Evolutionary conservation across 1,140 invertebrate genomes (phyloP).

Genomic region (Achatina immaculata): DNA sequence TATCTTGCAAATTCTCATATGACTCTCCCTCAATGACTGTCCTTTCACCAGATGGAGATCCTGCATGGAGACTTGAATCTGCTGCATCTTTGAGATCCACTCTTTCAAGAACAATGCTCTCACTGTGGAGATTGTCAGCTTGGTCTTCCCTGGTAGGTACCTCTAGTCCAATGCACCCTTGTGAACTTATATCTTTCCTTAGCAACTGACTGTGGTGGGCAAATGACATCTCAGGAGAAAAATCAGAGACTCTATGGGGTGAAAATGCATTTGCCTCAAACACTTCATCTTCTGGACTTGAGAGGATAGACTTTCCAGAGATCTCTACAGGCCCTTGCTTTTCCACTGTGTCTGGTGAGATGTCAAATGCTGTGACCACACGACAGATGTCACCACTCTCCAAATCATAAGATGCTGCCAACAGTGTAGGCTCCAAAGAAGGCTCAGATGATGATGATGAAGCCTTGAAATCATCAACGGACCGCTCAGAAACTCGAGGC

Average conservation of each 20-base stretch:
- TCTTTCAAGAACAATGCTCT: slow-evolving; percentile 43
- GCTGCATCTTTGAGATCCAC: slow-evolving; percentile 37
- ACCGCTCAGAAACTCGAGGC: slow-evolving; percentile 36
- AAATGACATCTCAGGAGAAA: neutral
- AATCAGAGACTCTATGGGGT: neutral
- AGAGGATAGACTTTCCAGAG: slow-evolving; percentile 66
- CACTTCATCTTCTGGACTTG: slow-evolving; percentile 72
- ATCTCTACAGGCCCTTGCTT: slow-evolving; percentile 58
- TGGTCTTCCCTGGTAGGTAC: slow-evolving; percentile 36
- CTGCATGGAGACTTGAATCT: slow-evolving; percentile 40
- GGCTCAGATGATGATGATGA: slow-evolving; percentile 69
- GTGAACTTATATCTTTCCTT: no score
- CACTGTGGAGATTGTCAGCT: slow-evolving; percentile 50
- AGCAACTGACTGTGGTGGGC: neutral
- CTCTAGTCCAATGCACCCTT: slow-evolving; percentile 41
- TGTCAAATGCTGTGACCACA: slow-evolving; percentile 66
- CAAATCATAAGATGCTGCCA: slow-evolving; percentile 70
- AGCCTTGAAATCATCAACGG: slow-evolving; percentile 66
- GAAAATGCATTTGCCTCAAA: slow-evolving; percentile 73
- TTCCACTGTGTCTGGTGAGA: slow-evolving; percentile 68
- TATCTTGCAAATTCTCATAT: slow-evolving; percentile 51
- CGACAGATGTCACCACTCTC: slow-evolving; percentile 67
- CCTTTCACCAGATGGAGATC: slow-evolving; percentile 70
- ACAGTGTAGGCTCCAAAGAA: slow-evolving; percentile 65
- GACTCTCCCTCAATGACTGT: slow-evolving; percentile 65